A percentile compares a stretch with the other conserved stretches of the same genome.
Evolutionary conservation across 2,113 vertebrate genomes (phyloP).

Genomic region (Podilymbus podiceps): DNA sequence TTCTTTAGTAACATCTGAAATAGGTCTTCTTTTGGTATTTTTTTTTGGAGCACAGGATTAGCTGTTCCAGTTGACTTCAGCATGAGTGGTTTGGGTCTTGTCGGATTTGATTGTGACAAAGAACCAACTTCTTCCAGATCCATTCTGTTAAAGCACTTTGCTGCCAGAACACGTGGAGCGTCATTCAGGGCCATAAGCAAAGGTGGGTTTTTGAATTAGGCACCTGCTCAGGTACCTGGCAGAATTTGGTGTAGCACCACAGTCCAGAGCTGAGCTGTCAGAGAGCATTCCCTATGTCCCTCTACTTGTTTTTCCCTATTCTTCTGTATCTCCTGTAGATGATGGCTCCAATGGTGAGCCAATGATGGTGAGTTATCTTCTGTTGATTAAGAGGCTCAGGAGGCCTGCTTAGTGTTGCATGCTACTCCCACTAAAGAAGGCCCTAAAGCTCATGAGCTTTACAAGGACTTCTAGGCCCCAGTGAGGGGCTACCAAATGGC

Average conservation of each 20-base stretch:
- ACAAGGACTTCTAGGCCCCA: neutral
- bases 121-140: neutral
- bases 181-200: fast-evolving
- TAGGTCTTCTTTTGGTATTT: neutral
- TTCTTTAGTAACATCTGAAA: neutral
- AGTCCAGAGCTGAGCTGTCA: neutral
- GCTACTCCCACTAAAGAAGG: neutral
- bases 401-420: neutral
- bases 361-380: neutral
- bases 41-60: neutral
- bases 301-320: neutral
- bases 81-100: neutral
- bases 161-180: neutral
- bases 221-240: fast-evolving
- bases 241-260: neutral
- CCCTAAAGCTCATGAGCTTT: neutral
- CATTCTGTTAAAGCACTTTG: neutral
- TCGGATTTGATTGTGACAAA: neutral
- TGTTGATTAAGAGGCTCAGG: neutral
- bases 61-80: neutral
- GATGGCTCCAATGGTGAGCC: neutral
- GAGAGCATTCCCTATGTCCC: neutral
- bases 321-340: neutral
- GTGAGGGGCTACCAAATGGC: neutral
- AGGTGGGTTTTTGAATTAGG: neutral